Conservation (phyloP, 1,140 invertebrate genomes). For the Dryas iulia region DNA sequence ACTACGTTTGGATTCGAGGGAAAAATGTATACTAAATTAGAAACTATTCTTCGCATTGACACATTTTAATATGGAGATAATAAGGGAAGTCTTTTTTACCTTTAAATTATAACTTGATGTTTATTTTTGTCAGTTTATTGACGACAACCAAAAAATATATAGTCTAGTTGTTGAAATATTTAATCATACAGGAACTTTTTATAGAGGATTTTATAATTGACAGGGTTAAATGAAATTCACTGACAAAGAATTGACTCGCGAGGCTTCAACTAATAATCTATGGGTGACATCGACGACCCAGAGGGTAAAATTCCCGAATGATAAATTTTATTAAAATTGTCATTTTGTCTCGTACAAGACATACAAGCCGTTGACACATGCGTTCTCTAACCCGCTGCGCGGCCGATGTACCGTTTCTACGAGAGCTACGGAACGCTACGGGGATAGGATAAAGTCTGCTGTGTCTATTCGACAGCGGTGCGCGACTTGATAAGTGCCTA, state of each 20-base stretch:
- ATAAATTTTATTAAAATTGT: neutral
- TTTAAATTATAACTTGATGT: conserved; percentile 6
- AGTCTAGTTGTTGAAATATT: conserved; percentile 22
- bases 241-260: conserved; percentile 64
- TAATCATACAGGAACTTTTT: conserved; percentile 51
- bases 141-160: conserved; percentile 6
- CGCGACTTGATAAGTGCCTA: conserved; percentile 71
- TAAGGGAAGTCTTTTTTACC: neutral
- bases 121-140: conserved; percentile 6
- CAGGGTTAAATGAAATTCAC: conserved; percentile 69
- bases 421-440: conserved; percentile 55
- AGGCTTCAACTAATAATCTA: conserved; percentile 62
- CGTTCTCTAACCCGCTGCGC: neutral
- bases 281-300: conserved; percentile 23
- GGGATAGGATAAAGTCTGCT: conserved; percentile 58
- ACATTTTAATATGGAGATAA: neutral
- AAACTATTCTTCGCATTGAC: neutral
- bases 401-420: conserved; percentile 38
- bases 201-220: conserved; percentile 64
- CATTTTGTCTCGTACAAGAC: neutral
- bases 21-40: conserved; percentile 4
- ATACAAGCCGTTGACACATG: too few relatives aligned
- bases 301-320: neutral
- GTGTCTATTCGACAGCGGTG: conserved; percentile 67
- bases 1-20: conserved; percentile 18